Evolutionary conservation across 2,888 invertebrate species (phyloP), one percentile per base, ranked within the genome.

Genomic region (Diarsia rubi): DNA sequence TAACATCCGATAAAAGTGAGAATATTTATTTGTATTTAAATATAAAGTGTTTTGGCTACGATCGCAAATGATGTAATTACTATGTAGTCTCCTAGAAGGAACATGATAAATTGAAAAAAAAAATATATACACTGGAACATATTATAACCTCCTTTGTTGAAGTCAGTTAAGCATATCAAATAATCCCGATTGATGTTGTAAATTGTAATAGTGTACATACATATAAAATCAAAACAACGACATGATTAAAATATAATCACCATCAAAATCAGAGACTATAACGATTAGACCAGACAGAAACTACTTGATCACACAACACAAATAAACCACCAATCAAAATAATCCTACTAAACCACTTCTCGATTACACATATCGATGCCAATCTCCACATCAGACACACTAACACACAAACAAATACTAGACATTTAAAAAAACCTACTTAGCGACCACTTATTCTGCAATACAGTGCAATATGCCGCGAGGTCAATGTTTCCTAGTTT

Each of bases 401-500:
- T 78, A 27, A 78, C 82, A 81, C 60, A 81, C 54, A 81, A 81
- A 81, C 47, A 66, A 80, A 54, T 44, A 42, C 52, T 31, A 65
- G 37, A 14, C 37, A 44, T 79, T 79, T 24, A 3, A 54, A 49
- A 67, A 77, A 80, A 52, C 27, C 37, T 31, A 63, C 57, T 83
- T 52, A 63, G 52, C 59, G 84, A 21, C 45, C 69, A 72, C 31
- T 82, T 82, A 74, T 81, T 84, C 42, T 69, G 76, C 76, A 82
- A 81, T 67, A 49, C 59, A 69, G 68, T 83, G 74, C 64, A 85
- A 75, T 79, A 75, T 62, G 44, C 67, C 74, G 76, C 75, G 78
- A 83, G 86, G 79, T 84, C 83, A 81, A 82, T 77, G 81, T 63
- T 84, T 86, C 80, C 76, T 89, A 90, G 83, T 65, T 91, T 82